A percentile compares a stretch with the other conserved stretches of the same genome.
Conservation (phyloP, 2,797 vertebrate genomes). For the Tarsius wallacei region DNA sequence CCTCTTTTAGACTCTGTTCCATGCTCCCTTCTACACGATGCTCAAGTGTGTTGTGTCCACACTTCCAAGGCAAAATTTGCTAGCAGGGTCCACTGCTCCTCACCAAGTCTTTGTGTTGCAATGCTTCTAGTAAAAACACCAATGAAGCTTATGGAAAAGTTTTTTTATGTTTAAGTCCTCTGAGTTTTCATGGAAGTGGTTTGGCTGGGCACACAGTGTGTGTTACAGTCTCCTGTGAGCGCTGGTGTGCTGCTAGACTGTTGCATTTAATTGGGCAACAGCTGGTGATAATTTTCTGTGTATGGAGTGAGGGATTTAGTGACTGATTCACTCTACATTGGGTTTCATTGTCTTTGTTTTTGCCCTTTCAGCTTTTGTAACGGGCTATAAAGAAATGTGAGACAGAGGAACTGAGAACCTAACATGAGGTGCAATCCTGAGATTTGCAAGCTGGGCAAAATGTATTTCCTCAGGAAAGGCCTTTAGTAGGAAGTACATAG, state of each 20-base stretch:
- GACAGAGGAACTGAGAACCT: background rate
- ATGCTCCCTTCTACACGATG: background rate
- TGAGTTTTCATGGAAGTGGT: constrained; percentile 63
- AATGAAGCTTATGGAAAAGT: constrained; percentile 82
- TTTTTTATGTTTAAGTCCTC: background rate
- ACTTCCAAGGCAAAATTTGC: background rate
- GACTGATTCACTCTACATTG: constrained; percentile 76
- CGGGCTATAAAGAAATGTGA: background rate
- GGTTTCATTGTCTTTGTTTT: constrained; percentile 74
- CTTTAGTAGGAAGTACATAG: background rate
- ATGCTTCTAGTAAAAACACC: constrained; percentile 72
- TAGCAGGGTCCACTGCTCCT: constrained; percentile 1
- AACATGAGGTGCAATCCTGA: background rate
- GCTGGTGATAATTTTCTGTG: constrained; percentile 88
- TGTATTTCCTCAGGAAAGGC: background rate
- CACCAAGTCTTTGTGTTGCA: constrained; percentile 78
- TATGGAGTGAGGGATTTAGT: constrained; percentile 76
- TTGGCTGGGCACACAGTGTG: constrained; percentile 65
- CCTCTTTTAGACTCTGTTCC: background rate
- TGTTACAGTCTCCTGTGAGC: constrained; percentile 66
- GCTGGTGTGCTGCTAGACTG: constrained; percentile 75
- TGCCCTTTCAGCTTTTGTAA: constrained; percentile 72
- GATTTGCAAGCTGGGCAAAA: constrained; percentile 27
- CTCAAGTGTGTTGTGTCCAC: rapidly evolving
- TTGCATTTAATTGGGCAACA: constrained; percentile 87